Conservation (phyloP, 2,113 vertebrate genomes). For the Tympanuchus pallidicinctus region DNA sequence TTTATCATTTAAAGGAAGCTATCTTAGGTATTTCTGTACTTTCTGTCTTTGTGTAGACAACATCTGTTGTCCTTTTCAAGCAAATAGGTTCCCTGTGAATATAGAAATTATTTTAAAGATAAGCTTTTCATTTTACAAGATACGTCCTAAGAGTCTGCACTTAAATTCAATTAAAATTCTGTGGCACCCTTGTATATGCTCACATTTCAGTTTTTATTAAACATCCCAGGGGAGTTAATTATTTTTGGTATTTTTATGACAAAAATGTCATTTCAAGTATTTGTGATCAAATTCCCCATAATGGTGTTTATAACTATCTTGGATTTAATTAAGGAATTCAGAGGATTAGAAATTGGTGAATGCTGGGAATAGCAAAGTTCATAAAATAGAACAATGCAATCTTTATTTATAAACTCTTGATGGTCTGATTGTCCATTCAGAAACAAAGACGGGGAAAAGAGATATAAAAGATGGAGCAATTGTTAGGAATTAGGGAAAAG, state of each 20-base stretch:
- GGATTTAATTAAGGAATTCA: background rate
- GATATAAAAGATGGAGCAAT: background rate
- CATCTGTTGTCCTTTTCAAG: background rate
- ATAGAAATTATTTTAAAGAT: background rate
- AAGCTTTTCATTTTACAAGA: background rate
- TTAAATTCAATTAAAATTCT: background rate
- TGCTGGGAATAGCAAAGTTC: background rate
- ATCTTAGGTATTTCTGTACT: background rate
- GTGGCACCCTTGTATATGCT: background rate
- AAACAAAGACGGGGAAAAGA: background rate
- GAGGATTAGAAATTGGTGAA: background rate
- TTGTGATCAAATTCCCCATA: background rate
- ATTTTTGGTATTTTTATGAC: background rate
- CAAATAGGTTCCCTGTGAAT: background rate
- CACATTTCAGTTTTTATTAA: background rate
- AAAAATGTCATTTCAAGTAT: background rate
- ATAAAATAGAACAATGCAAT: background rate
- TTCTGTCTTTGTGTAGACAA: background rate
- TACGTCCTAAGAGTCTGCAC: background rate
- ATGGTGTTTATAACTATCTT: background rate
- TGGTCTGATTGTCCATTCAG: background rate
- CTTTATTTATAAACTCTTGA: background rate
- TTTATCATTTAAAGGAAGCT: background rate
- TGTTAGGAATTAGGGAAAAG: background rate
- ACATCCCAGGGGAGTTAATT: background rate